Base-by-base conservation (phyloP, 2,888 invertebrate species). In the Perizoma affinitatum region DNA sequence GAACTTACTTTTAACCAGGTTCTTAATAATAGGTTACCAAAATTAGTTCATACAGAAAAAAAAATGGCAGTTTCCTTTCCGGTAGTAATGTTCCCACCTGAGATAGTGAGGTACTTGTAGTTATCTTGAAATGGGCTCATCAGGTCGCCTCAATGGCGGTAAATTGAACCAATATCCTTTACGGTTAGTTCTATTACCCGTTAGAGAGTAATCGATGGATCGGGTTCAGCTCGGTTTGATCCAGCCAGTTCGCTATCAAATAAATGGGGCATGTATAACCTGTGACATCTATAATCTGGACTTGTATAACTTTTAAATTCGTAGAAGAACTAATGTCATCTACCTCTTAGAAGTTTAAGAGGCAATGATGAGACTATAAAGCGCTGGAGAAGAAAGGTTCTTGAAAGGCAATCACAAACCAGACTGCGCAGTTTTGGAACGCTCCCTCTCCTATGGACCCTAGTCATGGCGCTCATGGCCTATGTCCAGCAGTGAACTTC, bases 91-190 rank as follows among this genome's bases (percentile, higher is more conserved):
- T 50, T 53, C 22, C 9, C 11, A 8, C 34, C 5, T 22, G 6
- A 40, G 58, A 36, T 11, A 48, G 4, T 9, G 4, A 40, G 52
- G 10, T 11, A 48, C 44, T 5, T 36, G 41, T 36, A 54, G 55
- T 56, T 51, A 41, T 22, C 40, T 54, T 61, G 52, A 61, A 52
- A 57, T 57, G 44, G 48, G 48, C 52, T 52, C 51, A 61, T 64
- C 59, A 56, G 42, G 38, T 52, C 48, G 40, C 58, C 49, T 61
- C 52, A 58, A 58, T 64, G 58, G 50, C 50, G 54, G 43, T 54
- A 61, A 64, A 64, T 61, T 61, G 59, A 44, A 11, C 49, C 54
- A 51, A 63, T 61, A 63, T 68, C 58, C 64, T 52, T 55, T 58
- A 55, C 52, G 51, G 38, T 7, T 33, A 60, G 64, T 51, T 61